Conservation (phyloP, 2,888 invertebrate species). For the Azorinus chamasolen region DNA sequence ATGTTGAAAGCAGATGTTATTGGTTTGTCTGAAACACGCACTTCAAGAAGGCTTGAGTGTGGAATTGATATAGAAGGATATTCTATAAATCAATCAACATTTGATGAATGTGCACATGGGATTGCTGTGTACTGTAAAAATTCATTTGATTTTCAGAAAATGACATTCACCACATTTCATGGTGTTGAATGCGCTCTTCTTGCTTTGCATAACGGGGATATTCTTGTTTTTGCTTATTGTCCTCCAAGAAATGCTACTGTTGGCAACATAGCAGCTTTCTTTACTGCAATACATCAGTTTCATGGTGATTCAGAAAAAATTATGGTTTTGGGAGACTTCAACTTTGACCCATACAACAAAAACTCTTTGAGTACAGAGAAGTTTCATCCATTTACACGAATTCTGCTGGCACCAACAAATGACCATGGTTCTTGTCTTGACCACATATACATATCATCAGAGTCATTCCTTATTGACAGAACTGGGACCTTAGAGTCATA, state of each 20-base stretch:
- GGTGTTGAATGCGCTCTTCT: conserved; percentile 20
- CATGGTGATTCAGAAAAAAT: background rate
- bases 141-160: background rate
- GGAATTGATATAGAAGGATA: conserved; percentile 27
- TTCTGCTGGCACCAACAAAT: conserved; percentile 21
- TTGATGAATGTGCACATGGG: conserved; percentile 30
- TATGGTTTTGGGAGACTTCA: conserved; percentile 24
- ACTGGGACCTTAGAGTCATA: conserved; percentile 40
- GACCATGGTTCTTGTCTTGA: conserved; percentile 43
- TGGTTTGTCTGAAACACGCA: conserved; percentile 46
- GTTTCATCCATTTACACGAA: conserved; percentile 14
- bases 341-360: conserved; percentile 7
- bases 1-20: conserved; percentile 35
- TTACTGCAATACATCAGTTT: background rate
- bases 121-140: conserved; percentile 34
- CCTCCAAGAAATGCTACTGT: conserved; percentile 13
- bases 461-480: background rate
- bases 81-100: conserved; percentile 9
- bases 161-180: conserved; percentile 1
- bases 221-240: conserved; percentile 27
- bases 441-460: conserved; percentile 40
- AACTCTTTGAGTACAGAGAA: background rate
- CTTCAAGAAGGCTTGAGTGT: background rate
- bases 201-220: background rate
- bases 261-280: background rate